A percentile compares a stretch with the other conserved stretches of the same genome.
Evolutionary conservation across 2,888 invertebrate genomes (phyloP).

Genomic region (Drosophila antonietae): DNA sequence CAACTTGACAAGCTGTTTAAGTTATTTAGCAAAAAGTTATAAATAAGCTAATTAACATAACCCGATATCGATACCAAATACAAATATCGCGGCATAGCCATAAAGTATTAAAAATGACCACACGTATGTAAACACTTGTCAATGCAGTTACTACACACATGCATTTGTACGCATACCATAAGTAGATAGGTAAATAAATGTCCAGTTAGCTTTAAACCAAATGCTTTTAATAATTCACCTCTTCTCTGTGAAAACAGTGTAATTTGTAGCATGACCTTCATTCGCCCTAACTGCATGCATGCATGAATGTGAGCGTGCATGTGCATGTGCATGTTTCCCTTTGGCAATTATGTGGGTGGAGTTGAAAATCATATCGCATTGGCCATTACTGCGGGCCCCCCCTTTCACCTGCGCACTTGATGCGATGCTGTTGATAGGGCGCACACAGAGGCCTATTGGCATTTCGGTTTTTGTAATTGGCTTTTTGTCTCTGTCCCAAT

Average conservation of each 20-base stretch:
- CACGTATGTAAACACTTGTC: neutral
- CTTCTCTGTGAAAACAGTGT: neutral
- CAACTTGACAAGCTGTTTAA: neutral
- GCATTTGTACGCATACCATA: neutral
- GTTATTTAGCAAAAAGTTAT: neutral
- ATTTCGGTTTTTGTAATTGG: constrained; percentile 69
- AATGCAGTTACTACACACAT: too few relatives aligned
- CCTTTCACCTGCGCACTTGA: constrained; percentile 40
- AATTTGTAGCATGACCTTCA: constrained; percentile 21
- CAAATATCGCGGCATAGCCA: neutral
- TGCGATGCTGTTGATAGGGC: constrained; percentile 61
- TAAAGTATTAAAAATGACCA: constrained; percentile 1
- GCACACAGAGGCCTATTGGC: constrained; percentile 64
- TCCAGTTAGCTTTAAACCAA: neutral
- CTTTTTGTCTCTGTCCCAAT: constrained; percentile 56
- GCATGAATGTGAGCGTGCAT: neutral
- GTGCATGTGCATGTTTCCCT: neutral
- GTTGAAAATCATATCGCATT: constrained; percentile 79
- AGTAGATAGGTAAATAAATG: neutral
- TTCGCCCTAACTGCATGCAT: neutral
- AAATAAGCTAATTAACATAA: constrained; percentile 3
- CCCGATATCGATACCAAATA: neutral
- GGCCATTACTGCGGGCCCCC: constrained; percentile 62
- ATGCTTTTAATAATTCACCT: neutral
- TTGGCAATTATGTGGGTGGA: constrained; percentile 79